phyloP scores from a whole-genome alignment of 2,888 invertebrate species.

The Vandiemenella viatica region DNA sequence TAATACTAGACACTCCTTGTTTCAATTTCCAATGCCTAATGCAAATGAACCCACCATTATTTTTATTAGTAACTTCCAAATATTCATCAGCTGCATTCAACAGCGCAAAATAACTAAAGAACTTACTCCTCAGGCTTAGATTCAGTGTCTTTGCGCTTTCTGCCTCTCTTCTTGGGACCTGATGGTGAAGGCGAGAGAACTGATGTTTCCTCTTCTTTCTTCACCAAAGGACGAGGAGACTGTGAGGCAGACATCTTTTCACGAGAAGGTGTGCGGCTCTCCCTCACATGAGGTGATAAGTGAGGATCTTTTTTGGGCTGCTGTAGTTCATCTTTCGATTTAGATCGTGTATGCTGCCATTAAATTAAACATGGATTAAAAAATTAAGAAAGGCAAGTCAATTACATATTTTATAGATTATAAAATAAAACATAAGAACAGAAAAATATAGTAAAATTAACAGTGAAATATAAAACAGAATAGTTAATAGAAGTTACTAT shows the following conservation, averaged over 20 bases:
- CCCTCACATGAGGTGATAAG: conserved; percentile 3
- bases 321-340: conserved; percentile 26
- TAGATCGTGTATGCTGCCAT: conserved; percentile 29
- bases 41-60: too few relatives aligned
- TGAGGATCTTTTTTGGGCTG: conserved; percentile 1
- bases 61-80: too few relatives aligned
- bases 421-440: too few relatives aligned
- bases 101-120: neutral
- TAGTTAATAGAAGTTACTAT: too few relatives aligned
- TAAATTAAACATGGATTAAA: neutral
- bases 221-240: conserved; percentile 2
- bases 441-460: too few relatives aligned
- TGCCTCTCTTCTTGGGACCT: conserved; percentile 24
- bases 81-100: too few relatives aligned
- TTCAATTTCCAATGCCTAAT: too few relatives aligned
- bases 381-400: too few relatives aligned
- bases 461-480: too few relatives aligned
- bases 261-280: conserved; percentile 15
- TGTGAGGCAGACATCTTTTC: conserved; percentile 7
- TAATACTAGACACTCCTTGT: too few relatives aligned
- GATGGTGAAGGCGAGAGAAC: conserved; percentile 18
- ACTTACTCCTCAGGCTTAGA: conserved; percentile 20
- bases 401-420: too few relatives aligned
- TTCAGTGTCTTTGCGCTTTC: conserved; percentile 28
- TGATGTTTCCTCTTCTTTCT: conserved; percentile 25